phyloP scores from a whole-genome alignment of 2,113 vertebrate species.

The Lagopus muta region DNA sequence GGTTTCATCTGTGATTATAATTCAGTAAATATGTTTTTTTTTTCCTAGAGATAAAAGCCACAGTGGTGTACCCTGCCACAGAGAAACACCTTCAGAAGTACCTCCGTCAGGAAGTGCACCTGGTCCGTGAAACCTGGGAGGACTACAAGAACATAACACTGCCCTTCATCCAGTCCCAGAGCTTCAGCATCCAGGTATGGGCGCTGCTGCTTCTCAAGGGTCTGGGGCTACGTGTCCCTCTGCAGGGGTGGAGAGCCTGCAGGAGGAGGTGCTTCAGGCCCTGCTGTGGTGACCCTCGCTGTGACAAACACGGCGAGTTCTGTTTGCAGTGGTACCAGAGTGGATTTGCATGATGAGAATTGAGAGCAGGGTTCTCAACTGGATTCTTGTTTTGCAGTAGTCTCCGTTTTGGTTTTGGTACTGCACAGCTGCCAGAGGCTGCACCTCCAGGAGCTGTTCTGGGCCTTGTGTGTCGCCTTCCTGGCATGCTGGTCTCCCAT shows the following conservation, averaged over 20 bases:
- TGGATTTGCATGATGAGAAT: neutral
- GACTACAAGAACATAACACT: constrained; percentile 87
- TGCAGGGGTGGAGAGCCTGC: neutral
- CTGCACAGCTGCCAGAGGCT: neutral
- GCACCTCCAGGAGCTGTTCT: neutral
- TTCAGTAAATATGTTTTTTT: neutral
- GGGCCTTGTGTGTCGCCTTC: neutral
- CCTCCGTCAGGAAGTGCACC: constrained; percentile 82
- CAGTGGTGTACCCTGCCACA: constrained; percentile 91
- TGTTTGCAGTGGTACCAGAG: too few relatives aligned
- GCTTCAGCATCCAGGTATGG: constrained; percentile 91
- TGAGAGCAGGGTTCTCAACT: neutral
- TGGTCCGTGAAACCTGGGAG: constrained; percentile 85
- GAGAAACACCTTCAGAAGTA: constrained; percentile 95
- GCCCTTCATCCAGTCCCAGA: constrained; percentile 87
- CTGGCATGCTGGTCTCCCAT: neutral
- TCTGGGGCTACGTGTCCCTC: neutral
- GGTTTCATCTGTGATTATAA: neutral
- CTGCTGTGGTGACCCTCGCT: neutral
- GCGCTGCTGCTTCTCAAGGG: too few relatives aligned
- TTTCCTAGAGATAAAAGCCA: constrained; percentile 91
- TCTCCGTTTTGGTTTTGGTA: neutral
- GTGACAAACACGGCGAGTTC: neutral
- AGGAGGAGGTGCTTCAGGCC: neutral
- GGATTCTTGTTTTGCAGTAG: neutral